Base-by-base conservation (phyloP, 2,113 vertebrate species). In the Lepus timidus region DNA sequence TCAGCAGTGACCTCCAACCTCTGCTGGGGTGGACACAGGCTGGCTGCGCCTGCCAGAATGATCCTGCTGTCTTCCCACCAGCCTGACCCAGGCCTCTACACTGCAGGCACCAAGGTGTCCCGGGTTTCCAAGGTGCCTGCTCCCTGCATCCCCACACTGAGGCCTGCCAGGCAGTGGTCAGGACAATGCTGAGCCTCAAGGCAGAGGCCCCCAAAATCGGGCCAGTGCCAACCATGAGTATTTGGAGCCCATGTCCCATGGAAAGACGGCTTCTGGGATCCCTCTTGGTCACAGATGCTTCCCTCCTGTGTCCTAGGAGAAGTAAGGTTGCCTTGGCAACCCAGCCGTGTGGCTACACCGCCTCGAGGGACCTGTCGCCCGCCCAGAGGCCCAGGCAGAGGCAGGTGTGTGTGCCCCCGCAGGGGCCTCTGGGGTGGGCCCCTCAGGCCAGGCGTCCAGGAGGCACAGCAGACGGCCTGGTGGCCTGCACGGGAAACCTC, bases 241-340 rank as follows among this genome's bases (percentile, higher is more conserved):
- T 96, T 96, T 96, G 95, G 95, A 97, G 95, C 78, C 94, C 51
- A 3, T 13, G 90, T 91, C 78, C 90, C 91, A 68, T 80, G 33
- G 94, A 96, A 92, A 96, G 76, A 94, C 82, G 87, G 91, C 84
- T 91, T 89, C 44, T 33, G 33, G 91, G 87, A 91, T 84, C 95
- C 75, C 93, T 23, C 73, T 85, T 85, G 75, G 88, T 95, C 92
- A 95, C 44, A 96, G 64, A 27, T 85, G 65, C 85, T 82, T 79
- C 76, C 81, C 85, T 93, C 74, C 82, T 52, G 33, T 83, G 95
- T 94, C 94, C 89, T 52, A 1, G 88, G 95, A 91, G 92, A 74
- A 80, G 68, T 2, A 0, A 61, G 86, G 89, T 97, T 97, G 95
- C 87, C 96, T 76, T 93, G 89, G 95, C 81, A 96, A 97, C 95